Conservation (phyloP, 2,797 vertebrate species). For the Hozukius guyotensis region DNA sequence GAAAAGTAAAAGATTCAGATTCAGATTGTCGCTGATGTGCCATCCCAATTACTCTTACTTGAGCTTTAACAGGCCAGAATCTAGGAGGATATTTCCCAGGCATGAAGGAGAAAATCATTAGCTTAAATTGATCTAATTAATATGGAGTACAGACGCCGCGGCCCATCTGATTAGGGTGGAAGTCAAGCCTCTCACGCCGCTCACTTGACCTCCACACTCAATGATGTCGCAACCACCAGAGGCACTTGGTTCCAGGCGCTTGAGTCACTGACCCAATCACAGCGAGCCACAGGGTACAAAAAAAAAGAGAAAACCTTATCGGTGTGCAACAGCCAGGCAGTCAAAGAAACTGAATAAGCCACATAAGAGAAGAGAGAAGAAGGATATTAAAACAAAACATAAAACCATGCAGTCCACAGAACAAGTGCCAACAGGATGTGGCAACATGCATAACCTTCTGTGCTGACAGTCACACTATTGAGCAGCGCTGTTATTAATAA, state of each 20-base stretch:
- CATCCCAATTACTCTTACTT: neutral
- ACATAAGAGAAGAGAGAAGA: neutral
- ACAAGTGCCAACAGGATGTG: neutral
- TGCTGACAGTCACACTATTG: neutral
- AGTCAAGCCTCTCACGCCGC: constrained; percentile 47
- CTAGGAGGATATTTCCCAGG: constrained; percentile 32
- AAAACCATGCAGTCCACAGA: neutral
- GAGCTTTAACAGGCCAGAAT: constrained; percentile 19
- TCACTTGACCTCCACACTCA: constrained; percentile 84
- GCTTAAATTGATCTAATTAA: constrained; percentile 64
- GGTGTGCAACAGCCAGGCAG: constrained; percentile 80
- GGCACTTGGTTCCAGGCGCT: constrained; percentile 83
- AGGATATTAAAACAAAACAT: neutral
- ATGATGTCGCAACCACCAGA: constrained; percentile 83
- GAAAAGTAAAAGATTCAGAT: neutral
- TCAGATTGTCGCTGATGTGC: neutral
- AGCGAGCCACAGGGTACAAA: constrained; percentile 81
- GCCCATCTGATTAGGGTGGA: constrained; percentile 56
- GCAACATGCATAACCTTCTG: neutral
- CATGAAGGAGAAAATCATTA: constrained; percentile 67
- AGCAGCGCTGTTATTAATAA: neutral
- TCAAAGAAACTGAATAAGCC: constrained; percentile 38
- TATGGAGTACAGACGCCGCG: constrained; percentile 34
- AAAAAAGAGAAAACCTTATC: constrained; percentile 80
- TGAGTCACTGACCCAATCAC: constrained; percentile 57